These are phyloP conservation scores for Mongoloraphidia duomilia DNA, from an alignment of 2,888 invertebrate genomes.

Conservation along the genomic window DNA sequence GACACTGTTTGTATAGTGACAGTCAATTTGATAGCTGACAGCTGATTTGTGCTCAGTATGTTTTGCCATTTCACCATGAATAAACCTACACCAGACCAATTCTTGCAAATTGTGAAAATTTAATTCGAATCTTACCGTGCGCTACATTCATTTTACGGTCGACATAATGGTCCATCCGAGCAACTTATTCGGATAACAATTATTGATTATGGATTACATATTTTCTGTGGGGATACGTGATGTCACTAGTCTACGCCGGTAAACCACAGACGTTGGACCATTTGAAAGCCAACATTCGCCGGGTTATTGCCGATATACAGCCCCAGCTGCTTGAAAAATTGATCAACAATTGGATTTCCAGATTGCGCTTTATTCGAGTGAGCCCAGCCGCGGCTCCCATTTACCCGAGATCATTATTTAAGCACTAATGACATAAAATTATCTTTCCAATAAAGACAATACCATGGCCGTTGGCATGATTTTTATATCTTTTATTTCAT, in stretches of 20 bases:
- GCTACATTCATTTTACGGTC: constrained; percentile 18
- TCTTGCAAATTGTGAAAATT: too few relatives aligned
- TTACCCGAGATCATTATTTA: constrained; percentile 8
- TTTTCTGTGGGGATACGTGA: constrained; percentile 10
- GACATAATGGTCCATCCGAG: constrained; percentile 14
- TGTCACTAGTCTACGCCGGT: constrained; percentile 12
- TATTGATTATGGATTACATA: too few relatives aligned
- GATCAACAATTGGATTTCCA: constrained; percentile 5
- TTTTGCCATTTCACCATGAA: too few relatives aligned
- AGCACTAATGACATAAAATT: constrained; percentile 9
- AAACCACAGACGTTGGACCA: too few relatives aligned
- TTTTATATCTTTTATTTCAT: too few relatives aligned
- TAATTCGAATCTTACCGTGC: too few relatives aligned
- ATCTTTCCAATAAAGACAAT: constrained; percentile 9
- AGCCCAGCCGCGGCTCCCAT: too few relatives aligned
- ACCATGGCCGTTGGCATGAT: constrained; percentile 3
- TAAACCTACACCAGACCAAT: too few relatives aligned
- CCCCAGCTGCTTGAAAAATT: constrained; percentile 3
- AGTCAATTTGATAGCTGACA: too few relatives aligned
- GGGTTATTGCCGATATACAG: constrained; percentile 3
- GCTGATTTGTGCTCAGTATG: too few relatives aligned
- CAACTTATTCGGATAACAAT: constrained; percentile 17
- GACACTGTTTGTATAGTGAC: too few relatives aligned
- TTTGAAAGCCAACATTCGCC: constrained; percentile 9
- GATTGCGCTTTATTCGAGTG: constrained; percentile 6